These are phyloP conservation scores for Scortum barcoo DNA, from an alignment of 2,113 vertebrate species.

Conservation along the genomic window DNA sequence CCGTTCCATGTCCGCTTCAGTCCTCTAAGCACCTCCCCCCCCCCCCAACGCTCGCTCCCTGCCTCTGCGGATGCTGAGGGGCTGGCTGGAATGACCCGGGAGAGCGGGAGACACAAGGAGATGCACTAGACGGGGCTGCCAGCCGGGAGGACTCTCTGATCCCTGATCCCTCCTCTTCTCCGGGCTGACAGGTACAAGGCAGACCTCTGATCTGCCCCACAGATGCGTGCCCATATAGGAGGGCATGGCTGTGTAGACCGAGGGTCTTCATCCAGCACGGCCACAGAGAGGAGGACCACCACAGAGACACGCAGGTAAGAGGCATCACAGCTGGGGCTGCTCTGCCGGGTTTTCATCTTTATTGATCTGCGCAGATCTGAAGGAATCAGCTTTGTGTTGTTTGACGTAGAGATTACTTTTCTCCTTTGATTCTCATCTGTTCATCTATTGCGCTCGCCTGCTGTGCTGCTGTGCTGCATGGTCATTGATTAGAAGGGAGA, in stretches of 20 bases:
- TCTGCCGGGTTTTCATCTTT: constrained; percentile 44
- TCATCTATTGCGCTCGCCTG: constrained; percentile 46
- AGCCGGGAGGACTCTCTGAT: constrained; percentile 73
- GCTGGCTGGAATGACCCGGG: constrained; percentile 83
- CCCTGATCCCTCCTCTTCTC: constrained; percentile 63
- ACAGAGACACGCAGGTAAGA: constrained; percentile 78
- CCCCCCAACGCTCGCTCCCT: constrained; percentile 56
- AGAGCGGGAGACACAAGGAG: constrained; percentile 76
- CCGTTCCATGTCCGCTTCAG: constrained; percentile 68
- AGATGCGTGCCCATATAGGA: constrained; percentile 81
- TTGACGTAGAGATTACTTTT: constrained; percentile 37
- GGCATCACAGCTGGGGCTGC: constrained; percentile 48
- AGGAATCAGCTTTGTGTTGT: constrained; percentile 16
- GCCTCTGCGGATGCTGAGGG: constrained; percentile 77
- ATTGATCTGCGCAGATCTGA: constrained; percentile 39
- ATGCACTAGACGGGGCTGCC: constrained; percentile 72
- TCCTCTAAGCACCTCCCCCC: constrained; percentile 79
- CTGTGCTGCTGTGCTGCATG: constrained; percentile 71
- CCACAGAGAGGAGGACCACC: constrained; percentile 64
- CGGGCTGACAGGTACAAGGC: constrained; percentile 60
- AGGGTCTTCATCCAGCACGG: constrained; percentile 70
- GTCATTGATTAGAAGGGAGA: constrained; percentile 74
- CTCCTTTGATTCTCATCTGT: constrained; percentile 25
- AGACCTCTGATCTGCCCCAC: constrained; percentile 69
- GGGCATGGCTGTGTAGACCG: constrained; percentile 75